Evolutionary conservation across 1,140 invertebrate genomes (phyloP).

Genomic region (Drosophila rhopaloa): DNA sequence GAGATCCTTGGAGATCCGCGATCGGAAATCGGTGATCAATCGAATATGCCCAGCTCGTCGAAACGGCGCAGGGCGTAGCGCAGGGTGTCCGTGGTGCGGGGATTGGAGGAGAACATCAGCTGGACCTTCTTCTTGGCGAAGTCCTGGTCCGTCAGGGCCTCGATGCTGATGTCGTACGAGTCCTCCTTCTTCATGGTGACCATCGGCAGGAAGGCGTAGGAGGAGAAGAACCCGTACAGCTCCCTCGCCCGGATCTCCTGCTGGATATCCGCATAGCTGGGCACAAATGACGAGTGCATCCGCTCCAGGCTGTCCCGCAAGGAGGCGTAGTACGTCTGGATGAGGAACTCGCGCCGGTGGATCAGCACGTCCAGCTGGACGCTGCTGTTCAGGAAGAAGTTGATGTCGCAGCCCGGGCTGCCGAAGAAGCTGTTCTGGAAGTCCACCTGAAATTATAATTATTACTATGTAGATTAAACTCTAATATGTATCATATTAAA

Average conservation of each 20-base stretch:
- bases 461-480: too few relatives aligned
- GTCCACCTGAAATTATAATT: conserved; percentile 58
- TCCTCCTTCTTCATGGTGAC: conserved; percentile 82
- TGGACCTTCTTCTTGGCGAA: conserved; percentile 79
- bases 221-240: conserved; percentile 78
- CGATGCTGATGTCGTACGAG: conserved; percentile 74
- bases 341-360: conserved; percentile 70
- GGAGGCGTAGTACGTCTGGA: conserved; percentile 69
- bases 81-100: conserved; percentile 73
- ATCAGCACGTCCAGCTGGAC: conserved; percentile 76
- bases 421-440: conserved; percentile 82
- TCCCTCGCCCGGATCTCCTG: conserved; percentile 67
- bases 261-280: conserved; percentile 67
- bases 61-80: conserved; percentile 73
- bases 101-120: conserved; percentile 82
- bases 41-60: conserved; percentile 75
- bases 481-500: too few relatives aligned
- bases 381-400: conserved; percentile 83
- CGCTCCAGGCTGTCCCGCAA: conserved; percentile 61
- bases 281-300: conserved; percentile 67
- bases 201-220: conserved; percentile 79
- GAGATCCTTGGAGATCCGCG: too few relatives aligned
- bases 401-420: conserved; percentile 80
- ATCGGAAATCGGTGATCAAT: conserved; percentile 8
- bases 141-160: conserved; percentile 67